Conservation (phyloP, 2,113 vertebrate species). For the Trichomycterus rosablanca region DNA sequence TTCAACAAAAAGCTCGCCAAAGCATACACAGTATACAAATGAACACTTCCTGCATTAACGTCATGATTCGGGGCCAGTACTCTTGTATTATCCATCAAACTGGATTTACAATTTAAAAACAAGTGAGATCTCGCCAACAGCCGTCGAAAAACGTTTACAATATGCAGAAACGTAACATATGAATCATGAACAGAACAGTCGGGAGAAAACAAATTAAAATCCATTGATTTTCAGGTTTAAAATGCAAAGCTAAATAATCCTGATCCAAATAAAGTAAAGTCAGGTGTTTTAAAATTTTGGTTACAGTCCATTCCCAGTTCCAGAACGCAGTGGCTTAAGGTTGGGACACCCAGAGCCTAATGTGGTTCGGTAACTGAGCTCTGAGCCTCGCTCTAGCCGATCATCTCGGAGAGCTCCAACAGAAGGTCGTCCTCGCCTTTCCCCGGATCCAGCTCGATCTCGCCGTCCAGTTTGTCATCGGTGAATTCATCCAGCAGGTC, state of each 20-base stretch:
- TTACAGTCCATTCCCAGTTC: too few relatives aligned
- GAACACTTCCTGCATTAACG: constrained; percentile 33
- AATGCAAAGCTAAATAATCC: neutral
- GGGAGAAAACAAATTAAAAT: constrained; percentile 16
- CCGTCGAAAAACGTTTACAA: neutral
- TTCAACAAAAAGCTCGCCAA: neutral
- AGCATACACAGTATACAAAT: constrained; percentile 65
- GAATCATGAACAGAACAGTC: too few relatives aligned
- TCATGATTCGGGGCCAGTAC: constrained; percentile 11
- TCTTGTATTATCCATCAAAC: neutral
- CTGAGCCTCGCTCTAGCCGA: constrained; percentile 64
- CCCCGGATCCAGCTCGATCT: constrained; percentile 79
- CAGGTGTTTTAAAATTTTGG: neutral
- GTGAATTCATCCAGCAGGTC: constrained; percentile 90
- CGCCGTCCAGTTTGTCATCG: constrained; percentile 80
- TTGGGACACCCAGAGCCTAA: too few relatives aligned
- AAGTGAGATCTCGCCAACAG: neutral
- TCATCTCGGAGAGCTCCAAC: constrained; percentile 93
- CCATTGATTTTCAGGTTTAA: neutral
- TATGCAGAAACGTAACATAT: constrained; percentile 16
- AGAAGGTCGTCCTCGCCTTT: constrained; percentile 90
- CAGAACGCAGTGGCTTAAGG: neutral
- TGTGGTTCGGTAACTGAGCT: neutral
- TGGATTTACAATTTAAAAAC: constrained; percentile 1
- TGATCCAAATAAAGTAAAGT: neutral